Evolutionary conservation across 1,140 invertebrate species (phyloP).

Genomic region (Drusus annulatus): DNA sequence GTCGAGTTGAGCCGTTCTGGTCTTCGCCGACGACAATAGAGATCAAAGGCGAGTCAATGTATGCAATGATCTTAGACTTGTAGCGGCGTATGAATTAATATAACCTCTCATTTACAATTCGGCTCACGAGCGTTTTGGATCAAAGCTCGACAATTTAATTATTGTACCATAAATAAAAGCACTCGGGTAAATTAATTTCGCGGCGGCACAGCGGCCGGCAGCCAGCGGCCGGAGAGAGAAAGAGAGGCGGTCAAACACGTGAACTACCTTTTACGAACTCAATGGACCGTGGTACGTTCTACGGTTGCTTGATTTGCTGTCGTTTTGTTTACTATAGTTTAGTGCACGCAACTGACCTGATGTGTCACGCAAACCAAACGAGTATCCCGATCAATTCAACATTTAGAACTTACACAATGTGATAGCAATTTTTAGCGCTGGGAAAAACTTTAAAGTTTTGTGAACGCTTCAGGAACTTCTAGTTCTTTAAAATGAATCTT

Average conservation of each 20-base stretch:
- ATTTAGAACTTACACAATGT: too few species aligned
- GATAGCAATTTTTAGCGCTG: too few species aligned
- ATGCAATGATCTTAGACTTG: conserved; percentile 21
- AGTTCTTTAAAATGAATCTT: too few species aligned
- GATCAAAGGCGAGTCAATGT: conserved; percentile 10
- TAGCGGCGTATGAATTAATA: conserved; percentile 40
- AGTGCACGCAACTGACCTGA: neutral
- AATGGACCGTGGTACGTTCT: neutral
- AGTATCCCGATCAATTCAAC: too few species aligned
- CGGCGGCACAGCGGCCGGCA: neutral
- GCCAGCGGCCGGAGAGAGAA: too few species aligned
- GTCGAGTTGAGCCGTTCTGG: neutral
- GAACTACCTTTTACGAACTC: neutral
- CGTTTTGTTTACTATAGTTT: conserved; percentile 1
- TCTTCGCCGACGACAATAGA: neutral
- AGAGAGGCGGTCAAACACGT: too few species aligned
- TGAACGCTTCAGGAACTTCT: too few species aligned
- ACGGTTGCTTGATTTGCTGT: neutral
- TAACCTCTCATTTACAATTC: conserved; percentile 39
- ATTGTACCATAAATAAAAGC: conserved; percentile 32
- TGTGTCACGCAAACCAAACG: neutral
- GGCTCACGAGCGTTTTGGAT: conserved; percentile 38
- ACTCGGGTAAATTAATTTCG: conserved; percentile 28
- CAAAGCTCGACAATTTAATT: conserved; percentile 37
- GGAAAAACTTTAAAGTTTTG: too few species aligned